Base-by-base conservation (phyloP, 2,888 invertebrate genomes). In the Panopea generosa region DNA sequence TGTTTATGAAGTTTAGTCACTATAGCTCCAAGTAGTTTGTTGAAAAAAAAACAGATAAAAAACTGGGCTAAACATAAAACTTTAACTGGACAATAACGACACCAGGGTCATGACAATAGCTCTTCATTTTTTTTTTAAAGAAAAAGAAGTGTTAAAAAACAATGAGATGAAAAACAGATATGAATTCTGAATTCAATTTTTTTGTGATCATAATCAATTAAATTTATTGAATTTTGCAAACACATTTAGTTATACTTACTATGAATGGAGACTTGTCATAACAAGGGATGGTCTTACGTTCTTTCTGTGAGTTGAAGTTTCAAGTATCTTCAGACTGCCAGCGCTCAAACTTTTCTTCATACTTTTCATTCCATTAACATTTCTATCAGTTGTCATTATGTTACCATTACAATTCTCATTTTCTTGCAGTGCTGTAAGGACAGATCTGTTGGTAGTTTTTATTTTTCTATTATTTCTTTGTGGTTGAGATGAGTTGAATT, bases 251-350 rank as follows among this genome's bases (percentile, higher is more conserved):
- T 4, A 33, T 11, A 85, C 87, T 83, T 82, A 89, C 89, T 79
- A 76, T 49, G 86, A 83, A 73, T 88, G 88, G 14, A 89, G 70
- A 71, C 87, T 89, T 16, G 89, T 89, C 85, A 87, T 88, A 6
- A 89, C 89, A 14, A 89, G 18, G 6, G 86, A 81, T 3, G 87
- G 86, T 53, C 80, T 55, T n/a, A 71, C 72, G 47, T 79, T 77
- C 33, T 75, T 80, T 43, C 72, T 66, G 22, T 45, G 45, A 20
- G 52, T 43, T 11, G 65, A 69, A 4, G 26, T 45, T 16, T 61
- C 61, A 2, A 68, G 24, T 9, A 47, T 29, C 57, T 29, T 79
- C 59, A 24, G 62, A 56, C 70, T 88, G 82, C 50, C 84, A 77
- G 27, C 76, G 45, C 50, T 87, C 87, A 72, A 87, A 87, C 65